Base-by-base conservation (phyloP, 1,140 invertebrate genomes). In the Holcopasites calliopsidis region DNA sequence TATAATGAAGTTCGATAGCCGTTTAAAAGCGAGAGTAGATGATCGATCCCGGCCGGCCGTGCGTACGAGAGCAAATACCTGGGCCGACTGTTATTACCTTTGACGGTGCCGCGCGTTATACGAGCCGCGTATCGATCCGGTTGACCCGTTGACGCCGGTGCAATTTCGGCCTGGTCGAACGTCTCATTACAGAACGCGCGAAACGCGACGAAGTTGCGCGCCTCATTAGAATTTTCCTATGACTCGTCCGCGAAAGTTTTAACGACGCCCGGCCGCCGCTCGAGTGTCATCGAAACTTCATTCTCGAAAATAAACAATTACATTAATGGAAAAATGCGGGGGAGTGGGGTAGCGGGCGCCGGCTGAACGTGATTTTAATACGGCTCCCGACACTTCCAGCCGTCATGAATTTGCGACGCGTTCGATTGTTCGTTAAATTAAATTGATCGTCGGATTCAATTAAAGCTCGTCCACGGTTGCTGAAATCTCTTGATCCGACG, bases 21-120 rank as follows among this genome's bases (percentile, higher is more conserved):
- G 79, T 81, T 76, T 81, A 76, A 81, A 80, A 75, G 72, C 79
- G 72, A 57, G 77, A 66, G 62, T 33, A 61, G 62, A 76, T 80
- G 47, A 80, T 81, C 78, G 73, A 82, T 80, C 73, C 44, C 11
- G 40, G 3, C 40, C 33, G 50, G 16, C 31, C 21, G 50, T 47
- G 44, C 44, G 52, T 49, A 38, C 64, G 64, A 55, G 50, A 31
- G 77, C 72, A 76, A 76, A 80, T 80, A 80, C 42, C 79, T n/a
- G 73, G 54, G 13, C 57, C 35, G 77, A 65, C 62, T 62, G 61
- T 80, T 76, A 82, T 80, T 82, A 82, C 73, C 73, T 82, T 76
- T 82, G 79, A 82, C 61, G 78, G n/a, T 61, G 26, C 49, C 60
- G 58, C 50, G 61, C 62, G 64, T 77, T 77, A 73, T 68, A 77